Base-by-base conservation (phyloP, 2,888 invertebrate species). In the Aspidiotus destructor region DNA sequence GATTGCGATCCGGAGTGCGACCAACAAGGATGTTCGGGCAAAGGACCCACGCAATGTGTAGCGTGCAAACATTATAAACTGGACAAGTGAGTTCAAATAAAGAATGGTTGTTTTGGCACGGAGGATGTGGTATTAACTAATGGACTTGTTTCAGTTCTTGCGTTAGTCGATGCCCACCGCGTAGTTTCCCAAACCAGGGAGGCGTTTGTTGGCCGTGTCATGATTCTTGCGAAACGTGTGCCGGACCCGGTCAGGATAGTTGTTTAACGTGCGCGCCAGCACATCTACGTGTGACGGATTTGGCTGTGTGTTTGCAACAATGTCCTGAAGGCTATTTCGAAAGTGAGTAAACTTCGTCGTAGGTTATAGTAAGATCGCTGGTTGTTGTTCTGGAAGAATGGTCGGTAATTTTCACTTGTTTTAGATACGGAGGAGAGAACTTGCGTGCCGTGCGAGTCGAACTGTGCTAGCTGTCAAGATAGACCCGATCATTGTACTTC, bases 291-390 rank as follows among this genome's bases (percentile, higher is more conserved):
- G 88, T 92, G 63, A 86, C 86, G 15, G 92, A 92, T 79, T 81
- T 92, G 71, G 89, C 89, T 55, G 88, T 92, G 17, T 93, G 93
- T 75, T 80, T 92, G 70, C 90, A 91, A 77, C 86, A 88, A 74
- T 93, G 93, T 76, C 92, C 92, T 0, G 91, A 92, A 75, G 90
- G 92, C 62, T 93, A 92, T 76, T 92, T 86, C 79, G 89, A 89
- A 79, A 85, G 88, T 87, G 78, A 85, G 87, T 86, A 28, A 28
- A 28, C 48, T 6, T 48, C n/a, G 10, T 3, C 48, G 48, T 48
- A 48, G 48, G 48, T 48, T 48, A 28, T 28, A 28, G 28, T 28
- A 28, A 28, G 28, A 28, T 28, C 28, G 28, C 28, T 28, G 28
- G 28, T 28, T 28, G 28, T 28, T 28, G 2, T 28, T 1, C 28